Evolutionary conservation across 37 sponge, comb jelly and placozoan genomes (phyloP).

Genomic region (Dysidea cf. avara): DNA sequence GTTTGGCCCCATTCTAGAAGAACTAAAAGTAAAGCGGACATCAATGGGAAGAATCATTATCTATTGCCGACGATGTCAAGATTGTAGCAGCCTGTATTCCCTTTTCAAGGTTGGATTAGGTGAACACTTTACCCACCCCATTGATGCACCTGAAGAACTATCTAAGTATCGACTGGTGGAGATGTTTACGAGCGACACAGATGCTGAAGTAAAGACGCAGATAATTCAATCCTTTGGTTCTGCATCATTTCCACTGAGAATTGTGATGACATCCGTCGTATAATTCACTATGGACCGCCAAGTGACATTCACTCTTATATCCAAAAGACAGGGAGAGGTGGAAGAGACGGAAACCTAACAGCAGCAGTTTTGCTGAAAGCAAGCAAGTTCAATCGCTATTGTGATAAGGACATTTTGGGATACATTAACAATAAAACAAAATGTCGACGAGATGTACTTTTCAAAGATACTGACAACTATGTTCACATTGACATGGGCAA

Average conservation of each 20-base stretch:
- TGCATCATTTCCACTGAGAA: no score
- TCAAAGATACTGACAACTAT: constrained; percentile 17
- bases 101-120: constrained; percentile 3
- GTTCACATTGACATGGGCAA: background rate
- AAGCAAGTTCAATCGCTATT: background rate
- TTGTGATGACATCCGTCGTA: constrained; percentile 13
- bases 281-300: constrained; percentile 32
- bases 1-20: background rate
- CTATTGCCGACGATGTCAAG: constrained; percentile 22
- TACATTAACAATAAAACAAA: constrained; percentile 1
- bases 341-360: constrained; percentile 21
- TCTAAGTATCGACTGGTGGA: no score
- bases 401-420: constrained; percentile 2
- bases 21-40: background rate
- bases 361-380: constrained; percentile 6
- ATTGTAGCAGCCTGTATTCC: constrained; percentile 13
- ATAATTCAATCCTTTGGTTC: no score
- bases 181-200: no score
- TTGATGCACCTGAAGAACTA: no score
- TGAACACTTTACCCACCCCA: no score
- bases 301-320: constrained; percentile 26
- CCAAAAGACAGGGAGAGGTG: constrained; percentile 41
- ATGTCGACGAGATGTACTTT: constrained; percentile 24
- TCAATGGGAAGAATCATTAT: constrained; percentile 15
- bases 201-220: no score